Percentiles rank a stretch among this genome's conserved stretches.
These are phyloP conservation scores for Protonibea diacanthus DNA, from an alignment of 2,797 vertebrate genomes.

Conservation along the genomic window DNA sequence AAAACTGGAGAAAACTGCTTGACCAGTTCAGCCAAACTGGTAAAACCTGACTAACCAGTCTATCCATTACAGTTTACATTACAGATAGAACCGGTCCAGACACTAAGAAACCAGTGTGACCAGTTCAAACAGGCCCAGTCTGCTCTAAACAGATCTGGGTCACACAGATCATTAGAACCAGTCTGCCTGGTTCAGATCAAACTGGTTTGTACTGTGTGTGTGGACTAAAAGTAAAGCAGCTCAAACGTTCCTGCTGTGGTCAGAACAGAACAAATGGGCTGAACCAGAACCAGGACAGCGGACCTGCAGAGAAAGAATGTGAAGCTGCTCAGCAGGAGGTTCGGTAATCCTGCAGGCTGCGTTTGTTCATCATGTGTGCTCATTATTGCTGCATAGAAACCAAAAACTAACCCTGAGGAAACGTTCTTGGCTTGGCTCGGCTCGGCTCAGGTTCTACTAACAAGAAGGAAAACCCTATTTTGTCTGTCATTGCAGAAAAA, in stretches of 20 bases:
- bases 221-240: background rate
- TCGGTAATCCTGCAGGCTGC: background rate
- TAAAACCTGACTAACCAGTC: too few relatives aligned
- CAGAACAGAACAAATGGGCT: background rate
- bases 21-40: too few relatives aligned
- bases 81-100: background rate
- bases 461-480: too few relatives aligned
- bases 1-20: too few relatives aligned
- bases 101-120: background rate
- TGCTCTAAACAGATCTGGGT: too few relatives aligned
- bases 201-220: background rate
- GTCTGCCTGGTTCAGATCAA: background rate
- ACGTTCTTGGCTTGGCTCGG: too few relatives aligned
- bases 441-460: too few relatives aligned
- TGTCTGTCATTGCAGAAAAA: too few relatives aligned
- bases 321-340: constrained; percentile 1
- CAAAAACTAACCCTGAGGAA: constrained; percentile 1
- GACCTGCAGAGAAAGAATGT: constrained; percentile 1
- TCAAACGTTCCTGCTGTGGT: background rate
- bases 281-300: background rate
- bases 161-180: background rate
- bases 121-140: background rate
- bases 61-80: background rate
- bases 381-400: background rate
- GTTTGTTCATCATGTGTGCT: background rate